A percentile compares a stretch with the other conserved stretches of the same genome.
phyloP scores from a whole-genome alignment of 2,888 invertebrate genomes.

The Volucella inflata region DNA sequence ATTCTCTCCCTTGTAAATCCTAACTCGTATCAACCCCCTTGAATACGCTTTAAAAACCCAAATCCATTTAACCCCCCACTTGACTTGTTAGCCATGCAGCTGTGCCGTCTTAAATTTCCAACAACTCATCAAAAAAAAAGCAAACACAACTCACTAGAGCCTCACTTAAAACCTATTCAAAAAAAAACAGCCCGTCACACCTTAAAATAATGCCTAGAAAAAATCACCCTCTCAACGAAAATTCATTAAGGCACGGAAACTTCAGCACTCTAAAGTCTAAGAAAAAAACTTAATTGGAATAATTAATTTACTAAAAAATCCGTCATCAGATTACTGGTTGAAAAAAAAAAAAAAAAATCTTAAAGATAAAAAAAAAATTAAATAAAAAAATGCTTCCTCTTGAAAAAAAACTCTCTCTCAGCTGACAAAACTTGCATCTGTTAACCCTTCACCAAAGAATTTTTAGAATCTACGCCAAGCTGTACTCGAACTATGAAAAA shows the following conservation, averaged over 20 bases:
- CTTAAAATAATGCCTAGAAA: conserved; percentile 43
- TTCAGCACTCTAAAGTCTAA: conserved; percentile 43
- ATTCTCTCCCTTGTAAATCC: conserved; percentile 37
- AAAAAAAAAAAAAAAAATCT: conserved; percentile 20
- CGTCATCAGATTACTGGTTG: conserved; percentile 51
- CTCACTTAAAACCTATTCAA: conserved; percentile 21
- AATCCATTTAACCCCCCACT: conserved; percentile 68
- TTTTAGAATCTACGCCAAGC: conserved; percentile 25
- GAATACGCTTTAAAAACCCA: conserved; percentile 36
- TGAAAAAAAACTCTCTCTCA: conserved; percentile 32
- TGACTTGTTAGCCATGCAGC: conserved; percentile 62
- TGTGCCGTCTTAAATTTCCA: conserved; percentile 63
- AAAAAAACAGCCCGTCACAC: conserved; percentile 41
- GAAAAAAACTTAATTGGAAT: conserved; percentile 71
- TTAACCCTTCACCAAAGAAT: conserved; percentile 60
- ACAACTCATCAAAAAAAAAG: conserved; percentile 34
- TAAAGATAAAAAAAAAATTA: conserved; percentile 17
- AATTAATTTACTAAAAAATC: conserved; percentile 71
- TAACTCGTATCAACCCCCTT: conserved; percentile 51
- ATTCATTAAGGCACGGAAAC: conserved; percentile 47
- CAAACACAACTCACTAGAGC: conserved; percentile 12
- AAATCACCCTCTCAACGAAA: conserved; percentile 43
- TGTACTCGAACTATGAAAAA: background rate
- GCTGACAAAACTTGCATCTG: conserved; percentile 54
- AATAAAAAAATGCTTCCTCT: conserved; percentile 18